Base-by-base conservation (phyloP, 1,140 invertebrate species). In the Hylaeus volcanicus region DNA sequence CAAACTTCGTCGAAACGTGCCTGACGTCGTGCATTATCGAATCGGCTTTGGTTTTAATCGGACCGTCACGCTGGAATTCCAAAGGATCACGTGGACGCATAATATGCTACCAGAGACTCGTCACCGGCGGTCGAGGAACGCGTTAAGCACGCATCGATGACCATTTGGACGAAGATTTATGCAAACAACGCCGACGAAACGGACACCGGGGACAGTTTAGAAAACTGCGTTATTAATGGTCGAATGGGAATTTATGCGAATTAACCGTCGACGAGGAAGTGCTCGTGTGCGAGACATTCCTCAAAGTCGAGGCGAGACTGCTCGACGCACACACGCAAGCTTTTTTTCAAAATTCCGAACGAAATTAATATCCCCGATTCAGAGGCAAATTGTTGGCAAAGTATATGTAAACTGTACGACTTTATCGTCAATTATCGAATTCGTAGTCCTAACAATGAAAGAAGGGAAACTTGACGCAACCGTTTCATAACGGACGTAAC, bases 101-200 rank as follows among this genome's bases (percentile, higher is more conserved):
- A 51, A 48, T 14, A 45, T 43, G 61, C 51, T 9, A 15, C 9
- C 26, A 5, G 26, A 61, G 66, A 60, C 60, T 71, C 55, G 26
- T 53, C 60, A 26, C 37, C 26, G 26, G 37, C 43, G 37, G 56
- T 1, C 43, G 26, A 48, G 64, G 14, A 48, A 15, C 64, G 48
- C 41, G 63, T 53, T 66, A 56, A 66, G n/a, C 37, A 65, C 65
- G 45, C 43, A 56, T 53, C 68, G 75, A 78, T 78, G 71, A 63
- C 68, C 75, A 53, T 78, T 78, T 56, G 70, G 72, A 65, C 14
- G 43, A 66, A 73, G 77, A 79, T 79, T 74, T 79, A 79, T 74
- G 68, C 65, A n/a, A 3, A 15, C 45, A 39, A 51, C 39, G 43
- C 56, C 43, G 56, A 48, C 12, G 1, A 6, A 48, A 37, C 68